A percentile compares a stretch with the other conserved stretches of the same genome.
Conservation (phyloP, 2,113 vertebrate genomes). For the Anhinga anhinga region DNA sequence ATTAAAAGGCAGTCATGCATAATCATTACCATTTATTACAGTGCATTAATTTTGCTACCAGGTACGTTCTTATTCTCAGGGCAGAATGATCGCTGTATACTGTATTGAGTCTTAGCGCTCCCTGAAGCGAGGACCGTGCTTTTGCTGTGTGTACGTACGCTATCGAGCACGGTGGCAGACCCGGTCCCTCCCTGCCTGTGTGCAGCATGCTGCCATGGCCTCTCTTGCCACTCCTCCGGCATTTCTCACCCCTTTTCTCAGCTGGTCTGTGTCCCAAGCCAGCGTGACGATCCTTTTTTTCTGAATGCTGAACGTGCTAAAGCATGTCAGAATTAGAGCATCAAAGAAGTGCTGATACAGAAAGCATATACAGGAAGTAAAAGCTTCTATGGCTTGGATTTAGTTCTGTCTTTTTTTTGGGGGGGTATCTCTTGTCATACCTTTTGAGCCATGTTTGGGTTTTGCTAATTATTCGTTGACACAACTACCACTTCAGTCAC, state of each 20-base stretch:
- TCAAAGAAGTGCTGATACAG: background rate
- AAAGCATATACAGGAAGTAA: background rate
- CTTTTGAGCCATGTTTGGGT: background rate
- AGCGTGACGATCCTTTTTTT: background rate
- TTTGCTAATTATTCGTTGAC: background rate
- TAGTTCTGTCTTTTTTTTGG: background rate
- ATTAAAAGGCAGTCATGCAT: background rate
- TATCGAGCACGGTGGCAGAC: background rate
- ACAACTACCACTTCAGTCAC: background rate
- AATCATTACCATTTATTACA: background rate
- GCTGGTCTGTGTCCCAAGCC: background rate
- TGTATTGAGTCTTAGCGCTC: background rate
- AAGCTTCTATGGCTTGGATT: background rate
- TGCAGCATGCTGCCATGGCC: background rate
- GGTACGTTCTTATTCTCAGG: background rate
- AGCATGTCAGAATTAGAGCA: background rate
- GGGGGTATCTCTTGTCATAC: background rate
- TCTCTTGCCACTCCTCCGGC: background rate
- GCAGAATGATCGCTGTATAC: background rate
- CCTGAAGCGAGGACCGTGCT: background rate
- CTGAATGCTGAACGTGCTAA: background rate
- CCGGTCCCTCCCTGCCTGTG: background rate
- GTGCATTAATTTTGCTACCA: background rate
- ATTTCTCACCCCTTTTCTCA: background rate
- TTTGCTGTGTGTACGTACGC: background rate